Percentiles rank a stretch among this genome's conserved stretches.
Conservation (phyloP, 2,888 invertebrate genomes). For the Pollenia griseotomentosa region DNA sequence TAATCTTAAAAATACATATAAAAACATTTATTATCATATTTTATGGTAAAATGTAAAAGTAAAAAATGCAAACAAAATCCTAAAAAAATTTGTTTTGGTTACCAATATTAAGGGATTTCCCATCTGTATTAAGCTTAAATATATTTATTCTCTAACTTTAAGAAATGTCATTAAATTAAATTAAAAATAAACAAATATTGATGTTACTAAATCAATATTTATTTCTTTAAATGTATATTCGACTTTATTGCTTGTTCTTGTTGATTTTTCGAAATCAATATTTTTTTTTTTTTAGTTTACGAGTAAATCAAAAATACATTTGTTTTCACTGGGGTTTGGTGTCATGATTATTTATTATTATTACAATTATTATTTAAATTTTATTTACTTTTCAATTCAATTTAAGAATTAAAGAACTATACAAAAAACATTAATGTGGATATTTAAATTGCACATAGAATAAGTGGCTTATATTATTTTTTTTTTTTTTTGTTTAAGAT, state of each 20-base stretch:
- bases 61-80: slow-evolving; percentile 45
- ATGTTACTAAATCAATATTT: slow-evolving; percentile 35
- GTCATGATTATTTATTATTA: slow-evolving; percentile 54
- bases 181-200: slow-evolving; percentile 20
- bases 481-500: background rate
- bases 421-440: slow-evolving; percentile 62
- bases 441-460: slow-evolving; percentile 71
- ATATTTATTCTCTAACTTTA: slow-evolving; percentile 34
- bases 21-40: slow-evolving; percentile 46
- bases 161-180: background rate
- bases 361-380: slow-evolving; percentile 53
- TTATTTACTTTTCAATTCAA: slow-evolving; percentile 3
- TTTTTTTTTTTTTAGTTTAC: slow-evolving; percentile 6
- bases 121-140: slow-evolving; percentile 40
- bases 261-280: slow-evolving; percentile 22
- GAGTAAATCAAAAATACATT: slow-evolving; percentile 20
- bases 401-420: slow-evolving; percentile 50
- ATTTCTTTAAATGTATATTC: slow-evolving; percentile 25
- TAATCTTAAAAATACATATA: slow-evolving; percentile 58
- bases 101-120: slow-evolving; percentile 46
- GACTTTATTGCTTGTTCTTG: slow-evolving; percentile 57
- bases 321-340: slow-evolving; percentile 68
- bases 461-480: slow-evolving; percentile 3
- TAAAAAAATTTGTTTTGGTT: slow-evolving; percentile 20
- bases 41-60: slow-evolving; percentile 49